Evolutionary conservation across 2,797 vertebrate species (phyloP), one percentile per base, ranked within the genome.

Genomic region (Parotocinclus haroldoi): DNA sequence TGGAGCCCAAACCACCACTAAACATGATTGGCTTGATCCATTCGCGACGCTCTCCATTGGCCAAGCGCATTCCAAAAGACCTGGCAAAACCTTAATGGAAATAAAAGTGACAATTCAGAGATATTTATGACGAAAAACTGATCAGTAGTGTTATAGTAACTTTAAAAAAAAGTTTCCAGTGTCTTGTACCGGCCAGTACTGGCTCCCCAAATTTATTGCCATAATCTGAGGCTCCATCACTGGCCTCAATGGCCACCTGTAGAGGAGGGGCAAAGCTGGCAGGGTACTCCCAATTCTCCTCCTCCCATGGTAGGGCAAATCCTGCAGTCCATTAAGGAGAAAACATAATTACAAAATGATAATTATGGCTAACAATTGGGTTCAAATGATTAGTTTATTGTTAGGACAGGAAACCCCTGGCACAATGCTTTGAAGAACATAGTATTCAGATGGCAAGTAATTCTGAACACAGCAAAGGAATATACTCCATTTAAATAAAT

Each of bases 11-110:
- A 9, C 96, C 96, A 0, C 92, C 95, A 0, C 94, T 96, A 82
- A 98, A 98, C 95, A 98, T 98, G 74, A 98, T 92, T 0, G 95
- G 95, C 16, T 96, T 96, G 66, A 98, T 89, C 95, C 95, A 96
- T 48, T 98, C 95, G 4, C 94, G 87, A 0, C 95, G 88, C 77
- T 92, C 89, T 1, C 92, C 91, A 0, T 83, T 81, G 0, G 89
- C 76, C 63, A 97, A 81, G 3, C 81, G 82, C 82, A 93, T 91
- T 45, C 96, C 95, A 0, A 95, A 93, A 0, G 96, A 98, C 18
- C 95, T 93, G 16, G 94, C 91, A 27, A 98, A 97, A n/a, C 96
- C 96, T 97, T 14, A 0, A 19, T 27, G 16, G 4, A 38, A 37
- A 38, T 67, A 6, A 40, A 13, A 2, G 27, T 2, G 5, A 27